Evolutionary conservation across 2,113 vertebrate species (phyloP).

Genomic region (Agelaius phoeniceus): DNA sequence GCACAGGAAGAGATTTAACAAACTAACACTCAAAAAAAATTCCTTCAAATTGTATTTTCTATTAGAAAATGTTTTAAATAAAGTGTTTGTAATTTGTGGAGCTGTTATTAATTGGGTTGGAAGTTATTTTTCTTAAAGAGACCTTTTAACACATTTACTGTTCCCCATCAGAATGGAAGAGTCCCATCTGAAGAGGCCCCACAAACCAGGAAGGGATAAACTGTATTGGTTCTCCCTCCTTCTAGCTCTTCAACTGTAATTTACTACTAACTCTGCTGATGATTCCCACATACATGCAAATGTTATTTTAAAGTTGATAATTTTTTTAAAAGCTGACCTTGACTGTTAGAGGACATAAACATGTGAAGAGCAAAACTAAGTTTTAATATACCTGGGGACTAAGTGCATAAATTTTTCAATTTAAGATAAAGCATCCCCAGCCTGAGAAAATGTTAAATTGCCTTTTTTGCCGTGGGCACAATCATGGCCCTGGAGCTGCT

Average conservation of each 20-base stretch:
- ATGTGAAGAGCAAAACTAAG: neutral
- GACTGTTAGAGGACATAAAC: conserved; percentile 1
- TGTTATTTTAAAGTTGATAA: neutral
- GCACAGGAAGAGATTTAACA: neutral
- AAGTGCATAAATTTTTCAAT: conserved; percentile 53
- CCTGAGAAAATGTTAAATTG: conserved; percentile 36
- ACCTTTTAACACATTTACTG: neutral
- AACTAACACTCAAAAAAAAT: neutral
- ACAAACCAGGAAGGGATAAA: neutral
- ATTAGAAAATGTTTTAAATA: neutral
- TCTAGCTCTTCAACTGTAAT: neutral
- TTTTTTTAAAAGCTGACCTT: neutral
- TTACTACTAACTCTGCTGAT: neutral
- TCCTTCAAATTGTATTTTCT: neutral
- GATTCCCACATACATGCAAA: neutral
- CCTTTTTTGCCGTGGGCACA: conserved; percentile 48
- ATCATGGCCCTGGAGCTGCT: neutral
- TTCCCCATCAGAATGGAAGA: neutral
- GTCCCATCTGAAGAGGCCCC: neutral
- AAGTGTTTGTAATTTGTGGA: neutral
- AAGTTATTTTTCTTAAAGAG: neutral
- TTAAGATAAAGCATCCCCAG: conserved; percentile 6
- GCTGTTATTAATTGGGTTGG: neutral
- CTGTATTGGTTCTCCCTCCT: neutral
- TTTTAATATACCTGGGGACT: conserved; percentile 25